Evolutionary conservation across 2,888 invertebrate species (phyloP), one percentile per base, ranked within the genome.

Genomic region (Crematogaster levior): DNA sequence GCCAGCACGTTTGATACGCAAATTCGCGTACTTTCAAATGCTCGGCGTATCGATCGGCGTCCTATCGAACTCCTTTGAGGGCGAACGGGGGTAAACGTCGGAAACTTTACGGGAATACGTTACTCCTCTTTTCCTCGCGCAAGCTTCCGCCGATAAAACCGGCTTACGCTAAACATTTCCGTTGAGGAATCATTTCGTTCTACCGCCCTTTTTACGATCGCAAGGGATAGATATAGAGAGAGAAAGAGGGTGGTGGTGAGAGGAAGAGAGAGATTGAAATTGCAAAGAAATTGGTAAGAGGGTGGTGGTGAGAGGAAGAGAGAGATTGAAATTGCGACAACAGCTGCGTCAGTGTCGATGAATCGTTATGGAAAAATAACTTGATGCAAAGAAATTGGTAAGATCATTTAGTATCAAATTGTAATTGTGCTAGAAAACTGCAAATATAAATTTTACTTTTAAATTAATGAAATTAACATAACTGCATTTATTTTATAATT

Each of bases 21-120:
- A 80, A 87, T 87, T 87, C 83, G 68, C 81, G 43, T 70, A 68
- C 65, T 84, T 73, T 70, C 66, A 40, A 51, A 51, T 75, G 82
- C 81, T 53, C 84, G 27, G 43, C 63, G 34, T 80, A 80, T 80
- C 80, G 82, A 80, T 61, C 66, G 82, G 68, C 81, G 53, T 66
- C 63, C 80, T 81, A 83, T 80, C 81, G 70, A 83, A 70, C 70
- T 53, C 53, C 81, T 65, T 80, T 80, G 83, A 66, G 65, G 27
- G 58, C 43, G 34, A 83, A 83, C 65, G 81, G 65, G 72, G 73
- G 66, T 83, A 70, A 83, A 80, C 73, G 81, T 68, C 74, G 80
- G 74, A 74, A 80, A 80, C 73, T 80, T 80, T 72, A 74, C 80
- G 73, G 58, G 80, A 73, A 66, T 61, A 61, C 72, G 79, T 68